Percentiles rank a stretch among this genome's conserved stretches.
Conservation (phyloP, 2,888 invertebrate species). For the Ligdia adustata region DNA sequence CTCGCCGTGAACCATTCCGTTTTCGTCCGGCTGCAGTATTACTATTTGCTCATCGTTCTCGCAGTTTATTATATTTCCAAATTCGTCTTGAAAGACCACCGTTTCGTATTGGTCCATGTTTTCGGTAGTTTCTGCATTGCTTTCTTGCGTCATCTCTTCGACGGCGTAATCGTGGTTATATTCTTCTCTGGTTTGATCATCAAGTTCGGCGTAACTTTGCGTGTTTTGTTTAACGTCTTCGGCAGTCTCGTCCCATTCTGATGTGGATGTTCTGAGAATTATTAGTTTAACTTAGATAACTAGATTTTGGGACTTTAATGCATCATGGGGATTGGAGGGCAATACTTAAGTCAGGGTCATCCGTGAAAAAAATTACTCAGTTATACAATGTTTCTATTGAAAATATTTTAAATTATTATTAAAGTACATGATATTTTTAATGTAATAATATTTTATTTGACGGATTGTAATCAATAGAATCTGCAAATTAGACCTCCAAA, state of each 20-base stretch:
- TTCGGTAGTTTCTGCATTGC: not conserved
- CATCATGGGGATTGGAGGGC: too few relatives aligned
- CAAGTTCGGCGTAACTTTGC: slow-evolving; percentile 14
- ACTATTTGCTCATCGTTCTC: slow-evolving; percentile 34
- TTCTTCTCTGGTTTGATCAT: slow-evolving; percentile 23
- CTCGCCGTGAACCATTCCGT: slow-evolving; percentile 26
- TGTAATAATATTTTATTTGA: too few relatives aligned
- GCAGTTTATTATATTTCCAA: slow-evolving; percentile 35
- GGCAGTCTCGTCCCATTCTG: slow-evolving; percentile 31
- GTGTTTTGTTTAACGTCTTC: slow-evolving; percentile 8
- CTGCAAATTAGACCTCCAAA: too few relatives aligned
- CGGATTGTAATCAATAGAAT: too few relatives aligned
- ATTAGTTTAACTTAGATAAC: too few relatives aligned
- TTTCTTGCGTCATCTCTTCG: slow-evolving; percentile 21
- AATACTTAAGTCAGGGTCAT: too few relatives aligned
- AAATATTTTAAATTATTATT: too few relatives aligned
- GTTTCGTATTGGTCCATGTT: slow-evolving; percentile 27
- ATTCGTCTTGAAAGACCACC: slow-evolving; percentile 35
- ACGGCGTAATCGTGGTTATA: slow-evolving; percentile 29
- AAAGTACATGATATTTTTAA: too few relatives aligned
- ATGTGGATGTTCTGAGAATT: slow-evolving; percentile 20
- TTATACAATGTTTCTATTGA: too few relatives aligned
- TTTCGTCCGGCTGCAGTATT: slow-evolving; percentile 31
- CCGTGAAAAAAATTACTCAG: too few relatives aligned
- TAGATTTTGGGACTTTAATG: too few relatives aligned